Base-by-base conservation (phyloP, 1,140 invertebrate species). In the Drosophila malerkotliana region DNA sequence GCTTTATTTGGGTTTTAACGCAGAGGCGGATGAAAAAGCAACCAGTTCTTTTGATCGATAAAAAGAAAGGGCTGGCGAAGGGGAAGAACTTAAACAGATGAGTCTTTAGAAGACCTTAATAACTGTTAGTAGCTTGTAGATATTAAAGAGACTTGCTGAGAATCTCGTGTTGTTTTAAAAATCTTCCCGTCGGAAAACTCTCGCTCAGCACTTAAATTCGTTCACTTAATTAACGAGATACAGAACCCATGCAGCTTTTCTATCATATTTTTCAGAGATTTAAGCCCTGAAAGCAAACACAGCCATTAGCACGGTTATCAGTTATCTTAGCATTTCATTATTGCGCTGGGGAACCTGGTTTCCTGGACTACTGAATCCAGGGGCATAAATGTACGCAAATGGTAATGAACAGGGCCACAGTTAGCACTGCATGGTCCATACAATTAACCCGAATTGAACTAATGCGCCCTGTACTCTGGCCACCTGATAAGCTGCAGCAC, bases 371-470 rank as follows among this genome's bases (percentile, higher is more conserved):
- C 30, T 4, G 52, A 45, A 32, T 53, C 34, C 64, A 45, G 28
- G 18, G 48, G 47, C 28, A 34, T 9, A 68, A 69, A 71, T 69
- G 52, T 57, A 69, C 64, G 44, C 52, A 69, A 71, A 71, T 71
- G 67, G 67, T 71, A 71, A 71, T 71, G 67, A 69, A 71, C 64
- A 57, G 32, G n/a, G 15, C 57, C 60, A 58, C 37, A 44, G 67
- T 71, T 71, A 69, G 63, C 26, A 30, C 52, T 21, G 67, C 63
- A 32, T 57, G 66, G 67, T 69, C 64, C 67, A 49, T 71, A 71
- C 67, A 71, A 71, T 71, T 71, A 71, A 71, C 67, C 67, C 67
- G 67, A 71, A 71, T 71, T 71, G 67, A 71, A 71, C 67, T 69
- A 69, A 57, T 57, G 67, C 44, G 14, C 51, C 60, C 64, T 49